Percentiles rank a stretch among this genome's conserved stretches.
phyloP scores from a whole-genome alignment of 2,797 vertebrate species.

The Poecilia picta region DNA sequence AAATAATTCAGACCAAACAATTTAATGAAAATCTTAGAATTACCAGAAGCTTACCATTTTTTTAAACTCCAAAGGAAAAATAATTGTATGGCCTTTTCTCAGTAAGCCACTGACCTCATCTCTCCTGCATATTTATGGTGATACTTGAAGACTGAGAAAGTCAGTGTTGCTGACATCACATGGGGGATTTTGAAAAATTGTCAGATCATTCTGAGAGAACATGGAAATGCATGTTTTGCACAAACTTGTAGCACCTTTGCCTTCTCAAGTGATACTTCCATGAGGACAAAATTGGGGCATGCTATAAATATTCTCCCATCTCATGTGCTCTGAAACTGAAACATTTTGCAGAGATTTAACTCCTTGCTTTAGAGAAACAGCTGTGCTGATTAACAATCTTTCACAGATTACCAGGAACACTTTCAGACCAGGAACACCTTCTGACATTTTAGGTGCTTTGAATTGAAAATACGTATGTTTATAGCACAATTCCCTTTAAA shows the following conservation, averaged over 20 bases:
- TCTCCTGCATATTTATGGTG: background rate
- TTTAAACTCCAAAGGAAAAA: background rate
- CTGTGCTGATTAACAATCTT: background rate
- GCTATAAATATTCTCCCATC: conserved; percentile 12
- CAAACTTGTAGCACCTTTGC: background rate
- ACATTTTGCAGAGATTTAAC: conserved; percentile 1
- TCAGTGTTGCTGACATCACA: conserved; percentile 11
- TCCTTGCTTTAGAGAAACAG: background rate
- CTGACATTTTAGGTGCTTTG: background rate
- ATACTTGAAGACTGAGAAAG: conserved; percentile 2
- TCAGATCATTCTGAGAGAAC: conserved; percentile 6
- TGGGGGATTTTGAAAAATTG: background rate
- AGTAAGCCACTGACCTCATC: background rate
- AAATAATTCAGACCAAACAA: background rate
- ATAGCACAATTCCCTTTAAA: background rate
- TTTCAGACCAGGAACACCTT: background rate
- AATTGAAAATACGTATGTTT: background rate
- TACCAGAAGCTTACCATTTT: background rate
- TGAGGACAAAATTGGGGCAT: conserved; percentile 13
- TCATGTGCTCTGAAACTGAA: background rate
- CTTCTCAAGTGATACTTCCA: conserved; percentile 4
- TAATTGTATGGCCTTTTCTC: background rate
- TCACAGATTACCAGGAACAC: background rate
- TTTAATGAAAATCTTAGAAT: background rate
- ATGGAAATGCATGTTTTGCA: conserved; percentile 6